phyloP scores from a whole-genome alignment of 2,888 invertebrate genomes.

The Lithophane socia region DNA sequence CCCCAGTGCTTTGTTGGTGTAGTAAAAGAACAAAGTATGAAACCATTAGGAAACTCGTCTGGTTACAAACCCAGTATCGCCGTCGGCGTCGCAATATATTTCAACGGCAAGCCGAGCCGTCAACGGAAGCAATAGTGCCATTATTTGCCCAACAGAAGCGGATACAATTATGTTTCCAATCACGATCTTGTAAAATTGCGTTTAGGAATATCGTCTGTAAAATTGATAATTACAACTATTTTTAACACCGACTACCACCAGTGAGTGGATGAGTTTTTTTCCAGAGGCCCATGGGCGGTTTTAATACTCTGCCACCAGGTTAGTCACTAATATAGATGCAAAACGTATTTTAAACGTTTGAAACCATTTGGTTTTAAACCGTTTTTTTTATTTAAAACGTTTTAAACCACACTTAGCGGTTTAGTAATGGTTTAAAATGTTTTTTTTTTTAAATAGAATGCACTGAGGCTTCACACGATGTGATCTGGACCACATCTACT shows the following conservation, averaged over 20 bases:
- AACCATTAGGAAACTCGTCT: not conserved
- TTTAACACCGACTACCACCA: not conserved
- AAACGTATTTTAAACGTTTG: too few relatives aligned
- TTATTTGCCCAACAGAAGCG: slow-evolving; percentile 37
- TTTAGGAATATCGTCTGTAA: not conserved
- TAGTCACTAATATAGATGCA: too few relatives aligned
- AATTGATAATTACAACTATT: not conserved
- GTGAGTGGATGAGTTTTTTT: too few relatives aligned
- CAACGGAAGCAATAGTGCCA: slow-evolving; percentile 54
- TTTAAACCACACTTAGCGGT: too few relatives aligned
- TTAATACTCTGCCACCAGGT: too few relatives aligned
- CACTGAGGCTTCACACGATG: too few relatives aligned
- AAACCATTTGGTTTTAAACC: too few relatives aligned
- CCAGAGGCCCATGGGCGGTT: too few relatives aligned
- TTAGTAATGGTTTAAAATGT: too few relatives aligned
- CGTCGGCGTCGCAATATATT: slow-evolving; percentile 37
- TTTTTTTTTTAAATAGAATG: too few relatives aligned
- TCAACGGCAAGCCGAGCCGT: slow-evolving; percentile 32
- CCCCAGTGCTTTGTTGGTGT: not conserved
- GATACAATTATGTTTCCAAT: slow-evolving; percentile 48
- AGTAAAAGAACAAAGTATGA: slow-evolving; percentile 6
- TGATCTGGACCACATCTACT: too few relatives aligned
- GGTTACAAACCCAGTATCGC: not conserved
- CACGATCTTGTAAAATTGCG: slow-evolving; percentile 26
- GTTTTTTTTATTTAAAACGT: too few relatives aligned